Conservation (phyloP, 2,113 vertebrate species). For the Dicerorhinus sumatrensis region DNA sequence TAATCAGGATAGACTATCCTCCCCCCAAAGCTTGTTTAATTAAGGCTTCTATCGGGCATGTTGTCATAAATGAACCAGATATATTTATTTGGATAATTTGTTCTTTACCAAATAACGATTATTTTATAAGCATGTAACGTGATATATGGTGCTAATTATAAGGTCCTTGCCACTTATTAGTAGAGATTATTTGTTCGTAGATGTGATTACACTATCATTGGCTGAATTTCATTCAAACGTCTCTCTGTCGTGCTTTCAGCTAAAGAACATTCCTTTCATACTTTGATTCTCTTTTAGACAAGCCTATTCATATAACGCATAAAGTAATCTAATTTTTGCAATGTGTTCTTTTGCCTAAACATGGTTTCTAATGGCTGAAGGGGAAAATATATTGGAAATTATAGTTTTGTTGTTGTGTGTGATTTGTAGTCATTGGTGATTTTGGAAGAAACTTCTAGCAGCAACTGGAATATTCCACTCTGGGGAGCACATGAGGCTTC, state of each 20-base stretch:
- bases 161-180: background rate
- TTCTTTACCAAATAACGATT: background rate
- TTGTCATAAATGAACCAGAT: slow-evolving; percentile 13
- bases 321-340: slow-evolving; percentile 39
- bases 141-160: background rate
- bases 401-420: background rate
- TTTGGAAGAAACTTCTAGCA: slow-evolving; percentile 49
- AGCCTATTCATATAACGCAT: slow-evolving; percentile 80
- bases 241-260: background rate
- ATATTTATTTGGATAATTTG: slow-evolving; percentile 30
- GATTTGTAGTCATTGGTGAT: background rate
- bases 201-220: background rate
- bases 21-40: background rate
- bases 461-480: background rate
- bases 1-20: background rate
- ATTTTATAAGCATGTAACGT: background rate
- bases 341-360: slow-evolving; percentile 69
- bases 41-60: background rate
- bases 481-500: background rate
- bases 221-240: background rate
- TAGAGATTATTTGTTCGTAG: background rate
- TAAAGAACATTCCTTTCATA: slow-evolving; percentile 83
- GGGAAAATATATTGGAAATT: slow-evolving; percentile 52
- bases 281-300: slow-evolving; percentile 70
- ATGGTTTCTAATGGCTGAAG: slow-evolving; percentile 58